Evolutionary conservation across 2,888 invertebrate species (phyloP).

Genomic region (Eilema griseolum): DNA sequence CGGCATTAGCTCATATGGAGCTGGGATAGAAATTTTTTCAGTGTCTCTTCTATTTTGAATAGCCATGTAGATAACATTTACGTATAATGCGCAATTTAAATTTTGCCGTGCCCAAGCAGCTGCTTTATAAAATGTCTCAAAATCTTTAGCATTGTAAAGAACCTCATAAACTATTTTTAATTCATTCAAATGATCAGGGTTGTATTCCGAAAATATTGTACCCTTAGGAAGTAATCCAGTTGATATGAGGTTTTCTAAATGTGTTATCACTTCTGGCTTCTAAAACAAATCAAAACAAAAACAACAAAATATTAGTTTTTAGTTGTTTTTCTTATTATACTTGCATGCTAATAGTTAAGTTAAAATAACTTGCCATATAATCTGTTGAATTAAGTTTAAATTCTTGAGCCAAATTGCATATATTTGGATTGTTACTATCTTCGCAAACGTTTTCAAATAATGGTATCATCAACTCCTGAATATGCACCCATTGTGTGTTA

Average conservation of each 20-base stretch:
- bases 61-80: constrained; percentile 88
- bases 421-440: constrained; percentile 62
- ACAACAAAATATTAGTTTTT: background rate
- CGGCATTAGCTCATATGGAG: constrained; percentile 89
- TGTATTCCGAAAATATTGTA: constrained; percentile 77
- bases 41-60: constrained; percentile 87
- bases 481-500: constrained; percentile 68
- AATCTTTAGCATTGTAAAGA: constrained; percentile 86
- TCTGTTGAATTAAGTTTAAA: constrained; percentile 66
- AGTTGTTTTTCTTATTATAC: too few species aligned
- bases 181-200: constrained; percentile 68
- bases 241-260: constrained; percentile 63
- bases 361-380: constrained; percentile 65
- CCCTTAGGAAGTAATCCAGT: constrained; percentile 71
- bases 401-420: constrained; percentile 64
- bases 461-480: constrained; percentile 73
- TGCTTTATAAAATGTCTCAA: constrained; percentile 85
- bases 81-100: constrained; percentile 88
- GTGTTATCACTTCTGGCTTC: constrained; percentile 66
- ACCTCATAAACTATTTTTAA: constrained; percentile 77
- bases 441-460: constrained; percentile 81
- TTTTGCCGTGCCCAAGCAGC: constrained; percentile 88
- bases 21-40: constrained; percentile 87
- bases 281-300: constrained; percentile 59
- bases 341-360: too few species aligned